These are phyloP conservation scores for Tricholauxania praeusta DNA, from an alignment of 2,888 invertebrate species.

Conservation along the genomic window DNA sequence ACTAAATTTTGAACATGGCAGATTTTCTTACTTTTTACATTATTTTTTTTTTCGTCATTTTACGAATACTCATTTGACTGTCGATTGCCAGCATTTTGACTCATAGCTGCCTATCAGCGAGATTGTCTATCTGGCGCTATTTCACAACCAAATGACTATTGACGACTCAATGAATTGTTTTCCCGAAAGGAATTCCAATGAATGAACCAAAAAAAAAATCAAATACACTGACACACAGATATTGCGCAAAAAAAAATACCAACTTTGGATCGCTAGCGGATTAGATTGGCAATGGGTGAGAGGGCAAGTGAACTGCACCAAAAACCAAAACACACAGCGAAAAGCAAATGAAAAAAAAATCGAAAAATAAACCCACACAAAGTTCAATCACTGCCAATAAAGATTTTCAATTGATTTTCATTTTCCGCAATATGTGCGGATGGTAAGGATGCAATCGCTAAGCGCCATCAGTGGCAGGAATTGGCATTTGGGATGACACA, in stretches of 20 bases:
- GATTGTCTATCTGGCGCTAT: background rate
- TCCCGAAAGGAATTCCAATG: conserved; percentile 29
- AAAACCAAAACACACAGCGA: conserved; percentile 5
- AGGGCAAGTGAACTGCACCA: background rate
- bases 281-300: conserved; percentile 7
- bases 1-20: too few relatives aligned
- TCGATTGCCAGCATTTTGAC: conserved; percentile 17
- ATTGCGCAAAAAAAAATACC: background rate
- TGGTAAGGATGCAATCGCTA: conserved; percentile 4
- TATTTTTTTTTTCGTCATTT: too few relatives aligned
- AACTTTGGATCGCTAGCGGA: conserved; percentile 5
- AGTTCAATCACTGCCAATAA: conserved; percentile 42
- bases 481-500: too few relatives aligned
- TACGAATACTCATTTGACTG: background rate
- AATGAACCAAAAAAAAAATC: background rate
- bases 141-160: conserved; percentile 25
- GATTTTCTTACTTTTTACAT: too few relatives aligned
- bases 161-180: conserved; percentile 33
- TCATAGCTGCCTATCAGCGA: background rate
- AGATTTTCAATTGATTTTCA: conserved; percentile 41
- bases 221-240: conserved; percentile 6
- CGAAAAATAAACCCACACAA: conserved; percentile 14
- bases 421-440: conserved; percentile 31
- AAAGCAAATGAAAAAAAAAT: background rate
- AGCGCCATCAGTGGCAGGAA: background rate